These are phyloP conservation scores for Lottia scabra DNA, from an alignment of 2,888 invertebrate genomes.

Conservation along the genomic window DNA sequence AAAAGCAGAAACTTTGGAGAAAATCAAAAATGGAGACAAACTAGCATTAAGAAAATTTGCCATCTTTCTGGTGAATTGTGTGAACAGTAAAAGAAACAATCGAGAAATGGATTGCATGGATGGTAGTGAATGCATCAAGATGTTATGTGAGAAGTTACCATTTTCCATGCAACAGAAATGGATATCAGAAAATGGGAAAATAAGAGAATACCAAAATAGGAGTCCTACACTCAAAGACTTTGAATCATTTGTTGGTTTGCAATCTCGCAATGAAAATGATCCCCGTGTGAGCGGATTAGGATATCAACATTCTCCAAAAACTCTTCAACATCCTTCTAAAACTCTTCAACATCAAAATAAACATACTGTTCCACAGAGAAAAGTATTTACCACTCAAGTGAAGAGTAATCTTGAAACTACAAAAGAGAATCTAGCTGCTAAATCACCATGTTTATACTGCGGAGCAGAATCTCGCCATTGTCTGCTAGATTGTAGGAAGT, in stretches of 20 bases:
- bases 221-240: neutral
- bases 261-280: neutral
- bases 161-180: neutral
- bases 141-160: neutral
- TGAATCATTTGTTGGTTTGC: neutral
- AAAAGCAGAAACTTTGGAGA: neutral
- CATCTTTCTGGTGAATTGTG: neutral
- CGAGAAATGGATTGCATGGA: neutral
- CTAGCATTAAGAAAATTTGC: neutral
- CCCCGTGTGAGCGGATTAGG: neutral
- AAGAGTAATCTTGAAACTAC: no score
- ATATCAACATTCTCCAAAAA: neutral
- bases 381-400: no score
- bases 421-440: neutral
- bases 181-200: neutral
- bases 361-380: no score
- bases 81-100: neutral
- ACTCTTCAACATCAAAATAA: no score
- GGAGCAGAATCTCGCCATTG: neutral
- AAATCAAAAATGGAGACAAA: neutral
- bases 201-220: neutral
- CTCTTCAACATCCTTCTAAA: no score
- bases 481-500: neutral
- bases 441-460: neutral
- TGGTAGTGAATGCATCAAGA: neutral